Evolutionary conservation across 2,888 invertebrate genomes (phyloP), one percentile per base, ranked within the genome.

Genomic region (Mesopsocus fuscifrons): DNA sequence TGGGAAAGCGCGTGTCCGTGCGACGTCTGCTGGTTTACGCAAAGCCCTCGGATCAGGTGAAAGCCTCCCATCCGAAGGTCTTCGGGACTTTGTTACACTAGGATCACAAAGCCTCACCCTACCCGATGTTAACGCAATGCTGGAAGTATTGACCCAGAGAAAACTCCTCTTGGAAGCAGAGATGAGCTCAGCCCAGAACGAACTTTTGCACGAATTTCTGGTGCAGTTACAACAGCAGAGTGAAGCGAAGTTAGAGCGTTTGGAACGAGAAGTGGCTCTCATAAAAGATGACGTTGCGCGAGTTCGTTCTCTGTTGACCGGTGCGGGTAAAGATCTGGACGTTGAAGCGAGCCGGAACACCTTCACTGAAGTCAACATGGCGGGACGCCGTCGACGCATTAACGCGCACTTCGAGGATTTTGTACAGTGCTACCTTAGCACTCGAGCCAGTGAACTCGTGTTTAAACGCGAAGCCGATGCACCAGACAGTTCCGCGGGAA

Each of bases 401-500:
- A 74, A 79, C 52, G 74, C 77, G 3, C 87, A 91, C 63, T 88
- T 88, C 59, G 84, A 87, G 47, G 89, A 89, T 60, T 78, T 91
- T 56, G 81, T 84, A 35, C 73, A 83, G 57, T 83, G 84, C 51
- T 91, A 91, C 60, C 81, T 89, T 57, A 71, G 75, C 3, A 73
- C 77, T 34, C 69, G 87, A 41, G 72, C 77, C 1, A 76, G 77
- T 57, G 79, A 80, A 54, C 57, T 82, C 32, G 69, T 75, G 55
- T 77, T 82, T 56, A 68, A 68, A 1, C 44, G 57, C 51, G 43
- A 54, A 50, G 23, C 54, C 52, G 48, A 52, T 42, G 43, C 44
- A 17, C 44, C 46, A 32, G 57, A 44, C 55, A 34, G 43, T 18
- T 35, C 47, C n/a, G 43, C 46, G 11, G 44, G 42, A 35, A 42